A percentile compares a stretch with the other conserved stretches of the same genome.
Conservation (phyloP, 2,888 invertebrate genomes). For the Suillia variegata region DNA sequence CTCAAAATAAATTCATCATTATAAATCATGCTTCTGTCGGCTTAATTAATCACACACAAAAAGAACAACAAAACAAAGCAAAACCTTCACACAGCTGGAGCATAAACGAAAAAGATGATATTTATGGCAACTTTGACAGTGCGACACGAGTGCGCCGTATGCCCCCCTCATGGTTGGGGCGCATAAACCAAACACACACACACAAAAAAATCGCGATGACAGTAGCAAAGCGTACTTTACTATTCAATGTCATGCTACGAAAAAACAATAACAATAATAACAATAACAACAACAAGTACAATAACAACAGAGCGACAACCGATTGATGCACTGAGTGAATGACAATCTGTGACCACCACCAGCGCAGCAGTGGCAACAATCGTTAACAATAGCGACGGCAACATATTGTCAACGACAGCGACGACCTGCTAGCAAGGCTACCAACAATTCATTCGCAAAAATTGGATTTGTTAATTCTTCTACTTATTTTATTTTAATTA, state of each 20-base stretch:
- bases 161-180: conserved; percentile 28
- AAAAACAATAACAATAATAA: not conserved
- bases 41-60: conserved; percentile 45
- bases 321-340: conserved; percentile 44
- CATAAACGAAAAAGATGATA: conserved; percentile 52
- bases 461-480: no score
- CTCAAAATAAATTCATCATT: conserved; percentile 59
- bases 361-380: conserved; percentile 21
- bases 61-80: conserved; percentile 9
- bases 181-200: conserved; percentile 31
- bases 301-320: not conserved
- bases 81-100: conserved; percentile 45
- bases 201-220: no score
- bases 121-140: conserved; percentile 59
- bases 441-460: no score
- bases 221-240: no score
- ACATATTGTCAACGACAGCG: conserved; percentile 19
- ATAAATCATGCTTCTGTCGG: conserved; percentile 53
- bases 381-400: not conserved
- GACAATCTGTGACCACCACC: conserved; percentile 37
- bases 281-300: not conserved
- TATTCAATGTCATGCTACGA: no score
- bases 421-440: no score
- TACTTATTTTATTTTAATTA: no score
- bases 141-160: conserved; percentile 32